Evolutionary conservation across 2,888 invertebrate species (phyloP).

Genomic region (Sicus ferrugineus): DNA sequence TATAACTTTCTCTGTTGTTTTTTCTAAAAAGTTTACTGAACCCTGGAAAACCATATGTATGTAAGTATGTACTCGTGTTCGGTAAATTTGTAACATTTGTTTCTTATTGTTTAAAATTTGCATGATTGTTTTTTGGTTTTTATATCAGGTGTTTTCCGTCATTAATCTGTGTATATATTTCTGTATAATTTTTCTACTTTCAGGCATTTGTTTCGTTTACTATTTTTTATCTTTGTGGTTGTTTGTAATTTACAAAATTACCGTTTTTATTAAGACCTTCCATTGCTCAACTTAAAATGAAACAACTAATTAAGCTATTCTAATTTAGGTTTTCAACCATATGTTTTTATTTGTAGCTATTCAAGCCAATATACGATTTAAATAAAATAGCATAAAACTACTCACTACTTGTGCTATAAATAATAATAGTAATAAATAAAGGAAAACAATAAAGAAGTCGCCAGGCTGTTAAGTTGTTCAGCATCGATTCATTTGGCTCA

Average conservation of each 20-base stretch:
- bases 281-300: constrained; percentile 16
- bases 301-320: constrained; percentile 8
- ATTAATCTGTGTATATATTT: neutral
- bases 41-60: no score
- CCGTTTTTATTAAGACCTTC: neutral
- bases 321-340: neutral
- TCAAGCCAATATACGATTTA: constrained; percentile 35
- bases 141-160: constrained; percentile 3
- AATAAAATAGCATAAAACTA: constrained; percentile 19
- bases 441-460: neutral
- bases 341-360: constrained; percentile 4
- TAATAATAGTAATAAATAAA: constrained; percentile 22
- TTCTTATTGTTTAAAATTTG: constrained; percentile 11
- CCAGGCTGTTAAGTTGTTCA: neutral
- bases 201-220: neutral
- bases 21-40: no score
- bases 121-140: neutral
- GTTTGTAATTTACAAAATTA: neutral
- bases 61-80: constrained; percentile 9
- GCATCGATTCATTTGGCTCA: neutral
- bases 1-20: no score
- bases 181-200: constrained; percentile 5
- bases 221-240: constrained; percentile 5
- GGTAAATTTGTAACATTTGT: constrained; percentile 18
- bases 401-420: constrained; percentile 13